Evolutionary conservation across 2,888 invertebrate genomes (phyloP), one percentile per base, ranked within the genome.

Genomic region (Eristalis arbustorum): DNA sequence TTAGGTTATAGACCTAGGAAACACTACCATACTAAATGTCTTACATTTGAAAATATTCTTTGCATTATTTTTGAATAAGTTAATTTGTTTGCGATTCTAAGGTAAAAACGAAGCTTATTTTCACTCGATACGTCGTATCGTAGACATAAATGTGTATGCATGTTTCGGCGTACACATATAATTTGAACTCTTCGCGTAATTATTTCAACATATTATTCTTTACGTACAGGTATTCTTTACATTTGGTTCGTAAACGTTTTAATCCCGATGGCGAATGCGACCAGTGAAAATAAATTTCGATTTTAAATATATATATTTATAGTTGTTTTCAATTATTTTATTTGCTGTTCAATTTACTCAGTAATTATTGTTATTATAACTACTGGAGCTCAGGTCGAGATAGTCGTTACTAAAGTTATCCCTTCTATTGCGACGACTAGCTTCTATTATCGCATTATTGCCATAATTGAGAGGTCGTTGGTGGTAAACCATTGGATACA

Each of bases 11-110:
- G 63, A 69, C 28, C 37, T 77, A 77, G 71, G 77, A 77, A 77
- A 77, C 57, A 40, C 77, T 71, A 77, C 71, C 69, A 37, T 74
- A 71, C 61, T 23, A 31, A 75, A 75, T 75, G 61, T 18, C 62
- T 57, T 77, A 66, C 37, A n/a, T 68, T 40, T 69, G 62, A 68
- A 61, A 49, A 68, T 69, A 64, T 56, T 63, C 56, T 69, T 56
- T 69, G 42, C 1, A 34, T 63, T 28, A 0, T 18, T 49, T 49
- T 49, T 18, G 18, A 25, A 59, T 23, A 59, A 25, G 2, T 13
- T 23, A 25, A 59, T 61, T 25, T 31, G 23, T 68, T 11, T 63
- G 14, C 18, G 67, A 61, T 62, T 23, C 61, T 18, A 18, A 61
- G 31, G 22, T 61, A 75, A n/a, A 57, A 71, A 37, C 57, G 57